Evolutionary conservation across 1,140 invertebrate genomes (phyloP).

Genomic region (Calliopsis andreniformis): DNA sequence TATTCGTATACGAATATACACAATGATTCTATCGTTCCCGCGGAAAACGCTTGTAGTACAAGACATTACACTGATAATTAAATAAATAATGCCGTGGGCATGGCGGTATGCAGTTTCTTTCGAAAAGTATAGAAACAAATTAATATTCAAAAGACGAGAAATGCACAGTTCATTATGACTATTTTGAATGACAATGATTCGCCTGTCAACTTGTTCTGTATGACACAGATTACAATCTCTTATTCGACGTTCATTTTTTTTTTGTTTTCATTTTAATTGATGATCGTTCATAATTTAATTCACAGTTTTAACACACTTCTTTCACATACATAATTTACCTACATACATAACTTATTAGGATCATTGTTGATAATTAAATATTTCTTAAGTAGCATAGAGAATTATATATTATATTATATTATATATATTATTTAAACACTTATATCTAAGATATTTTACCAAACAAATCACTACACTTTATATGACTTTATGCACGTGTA

Average conservation of each 20-base stretch:
- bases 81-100: constrained; percentile 43
- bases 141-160: constrained; percentile 34
- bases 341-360: constrained; percentile 48
- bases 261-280: constrained; percentile 21
- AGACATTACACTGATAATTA: constrained; percentile 32
- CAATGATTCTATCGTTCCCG: constrained; percentile 19
- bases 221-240: neutral
- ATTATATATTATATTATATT: constrained; percentile 42
- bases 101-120: constrained; percentile 7
- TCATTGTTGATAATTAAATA: constrained; percentile 54
- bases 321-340: constrained; percentile 52
- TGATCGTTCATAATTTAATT: constrained; percentile 35
- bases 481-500: constrained; percentile 37
- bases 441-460: constrained; percentile 43
- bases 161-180: constrained; percentile 37
- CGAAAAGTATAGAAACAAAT: constrained; percentile 62
- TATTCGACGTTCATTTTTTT: constrained; percentile 4
- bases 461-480: constrained; percentile 46
- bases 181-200: neutral
- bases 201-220: neutral
- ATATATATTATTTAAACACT: constrained; percentile 39
- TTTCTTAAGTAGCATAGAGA: constrained; percentile 37
- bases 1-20: constrained; percentile 44
- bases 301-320: constrained; percentile 40
- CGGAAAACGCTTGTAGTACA: constrained; percentile 31